Evolutionary conservation across 2,888 invertebrate genomes (phyloP), one percentile per base, ranked within the genome.

Genomic region (Acleris cristana): DNA sequence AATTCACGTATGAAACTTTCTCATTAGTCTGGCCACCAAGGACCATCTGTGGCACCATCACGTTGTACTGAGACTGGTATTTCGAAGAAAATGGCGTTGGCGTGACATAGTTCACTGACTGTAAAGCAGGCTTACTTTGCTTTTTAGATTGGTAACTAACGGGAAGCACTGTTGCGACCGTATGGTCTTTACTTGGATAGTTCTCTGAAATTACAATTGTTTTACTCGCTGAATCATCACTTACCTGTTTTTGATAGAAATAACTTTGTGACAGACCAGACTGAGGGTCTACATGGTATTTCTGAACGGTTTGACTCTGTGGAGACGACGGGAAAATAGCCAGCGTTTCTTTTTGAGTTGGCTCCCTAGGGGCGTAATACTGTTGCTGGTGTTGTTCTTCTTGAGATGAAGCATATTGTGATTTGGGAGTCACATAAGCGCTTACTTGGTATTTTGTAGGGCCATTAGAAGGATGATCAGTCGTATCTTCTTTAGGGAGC

Each of bases 121-220:
- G 92, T 10, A 88, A 73, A 23, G 81, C 73, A 2, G 79, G 81
- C 19, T 79, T 76, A 21, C 76, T 79, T 30, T 83, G 83, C 55
- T 76, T 79, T 45, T 72, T 73, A 3, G 79, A 73, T 58, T 85
- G 85, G 69, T 89, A 88, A 64, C 84, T 84, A 16, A 83, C 77
- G 3, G 92, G 91, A 56, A 89, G 79, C 49, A 94, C 93, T 55
- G 94, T 90, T 0, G 94, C 94, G 73, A 92, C 88, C 0, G 94
- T 95, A 70, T 95, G 94, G 56, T 92, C 90, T 70, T 93, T 89
- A 72, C 91, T 93, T 0, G 94, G 94, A 76, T 94, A 94, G 73
- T 94, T 94, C 79, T 94, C 94, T 21, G 92, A 86, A 2, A 94
- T 88, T 1, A 89, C 77, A 26, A 93, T 74, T 16, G 82, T 80